Evolutionary conservation across 2,113 vertebrate genomes (phyloP), one percentile per base, ranked within the genome.

Genomic region (Actinemys pallida): DNA sequence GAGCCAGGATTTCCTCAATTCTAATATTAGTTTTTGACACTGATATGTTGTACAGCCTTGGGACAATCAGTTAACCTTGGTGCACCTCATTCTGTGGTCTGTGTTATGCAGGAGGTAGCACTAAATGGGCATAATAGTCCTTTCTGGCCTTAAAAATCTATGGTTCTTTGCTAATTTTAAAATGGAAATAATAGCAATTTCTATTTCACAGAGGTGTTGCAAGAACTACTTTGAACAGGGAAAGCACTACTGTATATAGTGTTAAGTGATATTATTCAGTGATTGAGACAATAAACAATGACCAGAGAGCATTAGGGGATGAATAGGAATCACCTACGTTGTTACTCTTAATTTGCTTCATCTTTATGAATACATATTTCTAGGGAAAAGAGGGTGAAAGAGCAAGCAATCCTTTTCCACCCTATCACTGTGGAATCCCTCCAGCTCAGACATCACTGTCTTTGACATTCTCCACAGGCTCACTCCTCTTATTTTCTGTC

Each of bases 1-100:
- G 10, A 57, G 25, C 25, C 25, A 27, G 56, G 5, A 57, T 57
- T 7, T 0, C 5, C 35, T 53, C 25, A 57, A 1, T 5, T 0
- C 1, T 54, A 86, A 45, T 50, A 53, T 42, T 31, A 83, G 35
- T 12, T 88, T 82, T n/a, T 19, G n/a, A 88, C 4, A 7, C 4
- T 50, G 12, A 25, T 14, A 50, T 0, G 0, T 42, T 10, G 10
- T 6, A 87, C 31, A 83, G 13, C 24, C 31, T 85, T 39, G 22
- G 2, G 22, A 27, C n/a, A 86, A 17, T 6, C 57, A 39, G 20
- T 6, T 82, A 84, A 52, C 14, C 56, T 13, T 50, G 91, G 16
- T 52, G 54, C 5, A 45, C 8, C 87, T 69, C n/a, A 35, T 10
- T 83, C 80, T 14, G 0, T 8, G 72, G 45, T 69, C 65, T 72